Conservation (phyloP, 2,797 vertebrate genomes). For the Sitta carolinensis region DNA sequence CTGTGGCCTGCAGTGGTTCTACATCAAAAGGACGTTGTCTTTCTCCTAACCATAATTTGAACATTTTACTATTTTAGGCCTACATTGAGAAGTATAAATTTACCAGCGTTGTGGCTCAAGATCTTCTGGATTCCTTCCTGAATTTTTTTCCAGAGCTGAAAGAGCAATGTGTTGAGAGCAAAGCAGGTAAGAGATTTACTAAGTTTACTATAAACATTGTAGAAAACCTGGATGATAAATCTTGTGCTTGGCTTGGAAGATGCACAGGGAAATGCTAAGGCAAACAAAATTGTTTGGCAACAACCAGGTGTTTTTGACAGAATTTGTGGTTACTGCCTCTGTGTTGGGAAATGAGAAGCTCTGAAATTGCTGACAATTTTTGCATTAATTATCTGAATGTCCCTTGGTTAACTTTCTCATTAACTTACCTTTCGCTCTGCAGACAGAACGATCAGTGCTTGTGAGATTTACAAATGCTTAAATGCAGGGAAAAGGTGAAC, state of each 20-base stretch:
- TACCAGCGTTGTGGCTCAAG: constrained; percentile 90
- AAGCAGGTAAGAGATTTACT: constrained; percentile 80
- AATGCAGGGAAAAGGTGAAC: neutral
- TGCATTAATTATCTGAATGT: neutral
- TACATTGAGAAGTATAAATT: constrained; percentile 94
- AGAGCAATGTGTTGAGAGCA: constrained; percentile 84
- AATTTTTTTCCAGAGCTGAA: constrained; percentile 89
- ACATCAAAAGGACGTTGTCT: neutral
- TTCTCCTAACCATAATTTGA: neutral
- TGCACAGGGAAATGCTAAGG: neutral
- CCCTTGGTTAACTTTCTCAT: neutral
- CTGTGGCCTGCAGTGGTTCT: neutral
- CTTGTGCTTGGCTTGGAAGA: neutral
- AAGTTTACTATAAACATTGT: neutral
- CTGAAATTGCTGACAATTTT: neutral
- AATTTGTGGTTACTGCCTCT: neutral
- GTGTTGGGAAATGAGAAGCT: neutral
- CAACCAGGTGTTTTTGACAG: neutral
- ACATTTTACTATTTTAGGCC: constrained; percentile 76
- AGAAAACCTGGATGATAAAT: neutral
- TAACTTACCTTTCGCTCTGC: neutral
- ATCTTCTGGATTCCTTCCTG: constrained; percentile 92
- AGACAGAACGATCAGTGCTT: neutral
- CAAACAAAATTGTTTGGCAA: neutral
- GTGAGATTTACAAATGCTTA: neutral